Evolutionary conservation across 2,113 vertebrate species (phyloP), one percentile per base, ranked within the genome.

Genomic region (Dendrocopos noguchii): DNA sequence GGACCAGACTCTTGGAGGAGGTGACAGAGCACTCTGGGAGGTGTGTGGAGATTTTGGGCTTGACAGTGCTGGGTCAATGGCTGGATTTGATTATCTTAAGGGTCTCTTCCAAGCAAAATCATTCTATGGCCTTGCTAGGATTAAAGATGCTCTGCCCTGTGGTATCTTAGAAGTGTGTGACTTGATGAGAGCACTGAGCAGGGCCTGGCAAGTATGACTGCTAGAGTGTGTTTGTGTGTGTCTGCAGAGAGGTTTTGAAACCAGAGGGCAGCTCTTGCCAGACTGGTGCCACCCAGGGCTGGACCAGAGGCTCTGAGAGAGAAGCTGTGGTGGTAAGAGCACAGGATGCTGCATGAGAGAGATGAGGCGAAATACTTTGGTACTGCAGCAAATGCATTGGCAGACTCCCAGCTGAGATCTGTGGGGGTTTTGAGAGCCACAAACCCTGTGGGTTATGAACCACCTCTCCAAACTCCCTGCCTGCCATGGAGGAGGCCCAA

Each of bases 21-120:
- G 34, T 12, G 15, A 63, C 7, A 42, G 73, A 53, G 15, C 0
- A 0, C 18, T 36, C 36, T 55, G 34, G 6, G 7, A 7, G 16
- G n/a, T 27, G 19, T 36, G 60, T 7, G 27, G 12, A 33, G 39
- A 4, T 25, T 29, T 29, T 42, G 27, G 17, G 29, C 12, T 65
- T 65, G 27, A 18, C 6, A 22, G 20, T 50, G 47, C 36, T 65
- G 36, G 39, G 27, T 42, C 42, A 44, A 13, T 44, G 36, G 27
- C 44, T 65, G 39, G 63, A 42, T 17, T 65, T 65, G 63, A 29
- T 34, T 57, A 15, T 29, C 28, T 65, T 65, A 42, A 65, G 29
- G 18, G 39, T 44, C 27, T 65, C 42, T 42, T 44, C 18, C 18
- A 65, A 44, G 11, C 63, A 29, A 44, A 20, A 28, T 65, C 18